Base-by-base conservation (phyloP, 2,797 vertebrate species). In the Kryptopterus vitreolus region DNA sequence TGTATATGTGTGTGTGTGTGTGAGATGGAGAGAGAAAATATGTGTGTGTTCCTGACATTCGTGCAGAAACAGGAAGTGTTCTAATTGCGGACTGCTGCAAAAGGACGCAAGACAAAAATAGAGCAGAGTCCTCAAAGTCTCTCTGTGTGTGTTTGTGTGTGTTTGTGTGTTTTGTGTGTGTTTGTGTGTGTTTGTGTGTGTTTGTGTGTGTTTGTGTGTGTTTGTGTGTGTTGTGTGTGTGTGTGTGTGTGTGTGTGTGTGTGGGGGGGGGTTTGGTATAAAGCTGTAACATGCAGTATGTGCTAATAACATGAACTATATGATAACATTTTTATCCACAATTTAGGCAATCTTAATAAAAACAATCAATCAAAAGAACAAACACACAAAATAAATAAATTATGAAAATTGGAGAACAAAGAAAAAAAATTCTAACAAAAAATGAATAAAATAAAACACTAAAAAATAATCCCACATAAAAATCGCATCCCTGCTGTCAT, bases 51-150 rank as follows among this genome's bases (percentile, higher is more conserved):
- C 76, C 87, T 86, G 81, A 84, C 82, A 88, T 89, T 87, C 88
- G 86, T 61, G 86, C 81, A 81, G 79, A 89, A 90, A 91, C 90
- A 92, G 92, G 91, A 94, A 93, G 83, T 78, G 38, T 87, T 70
- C 87, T 92, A 91, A 90, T 91, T 92, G 91, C 85, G 91, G 90
- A 86, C 85, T 81, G 83, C 62, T 80, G 88, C 84, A 89, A 87
- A 89, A 86, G 89, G 89, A 92, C 83, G 69, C 88, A 86, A 86
- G 85, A 81, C 87, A 89, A 89, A 92, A 89, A 90, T 91, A 90
- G 87, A 81, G 81, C 57, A 29, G 77, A 76, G 81, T 83, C 85
- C 62, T 62, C 46, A 62, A 15, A 35, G 12, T 48, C 16, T 43
- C 58, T 74, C n/a, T 24, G 59, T 63, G 50, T 57, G n/a, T 53